Base-by-base conservation (phyloP, 2,888 invertebrate genomes). In the Scaptomyza parva region DNA sequence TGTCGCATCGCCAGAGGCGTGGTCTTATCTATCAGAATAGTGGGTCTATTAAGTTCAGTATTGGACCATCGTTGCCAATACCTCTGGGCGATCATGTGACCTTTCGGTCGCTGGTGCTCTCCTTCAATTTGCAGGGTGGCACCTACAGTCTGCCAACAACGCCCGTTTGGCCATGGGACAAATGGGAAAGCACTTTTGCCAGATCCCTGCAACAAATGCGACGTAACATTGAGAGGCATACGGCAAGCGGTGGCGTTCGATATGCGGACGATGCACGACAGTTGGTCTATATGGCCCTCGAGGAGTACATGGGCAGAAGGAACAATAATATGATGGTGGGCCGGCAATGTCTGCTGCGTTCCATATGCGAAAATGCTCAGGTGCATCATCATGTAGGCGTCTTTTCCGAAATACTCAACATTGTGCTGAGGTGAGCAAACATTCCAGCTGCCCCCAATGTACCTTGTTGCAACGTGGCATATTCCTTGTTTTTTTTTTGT, bases 331-430 rank as follows among this genome's bases (percentile, higher is more conserved):
- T 22, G 44, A 40, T 40, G 55, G 30, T 79, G 54, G 90, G 90
- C 28, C 74, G 70, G 11, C 72, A 86, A 52, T 91, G 91, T 61
- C 68, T 91, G 4, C 40, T 90, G 24, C 76, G 91, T 8, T 77
- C 90, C 28, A 91, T 91, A 30, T 91, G 91, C 64, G 91, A 91
- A 68, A 91, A 90, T 80, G 89, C 83, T 0, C 90, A 90, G 68
- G 61, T 89, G 4, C 76, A 88, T 63, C 85, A 86, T 11, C 84
- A 89, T 55, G 66, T 83, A 20, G 91, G 90, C 48, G 64, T 91
- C 7, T 76, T 88, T 53, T 79, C 86, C 1, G 89, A 86, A 74
- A 78, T 90, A 24, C 71, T 91, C 11, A 75, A 89, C 75, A 78
- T 87, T n/a, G 63, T 90, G 47, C 67, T 90, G 20, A 90, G 84